phyloP scores from a whole-genome alignment of 1,140 invertebrate species.

The Aphelenchoides avenae region DNA sequence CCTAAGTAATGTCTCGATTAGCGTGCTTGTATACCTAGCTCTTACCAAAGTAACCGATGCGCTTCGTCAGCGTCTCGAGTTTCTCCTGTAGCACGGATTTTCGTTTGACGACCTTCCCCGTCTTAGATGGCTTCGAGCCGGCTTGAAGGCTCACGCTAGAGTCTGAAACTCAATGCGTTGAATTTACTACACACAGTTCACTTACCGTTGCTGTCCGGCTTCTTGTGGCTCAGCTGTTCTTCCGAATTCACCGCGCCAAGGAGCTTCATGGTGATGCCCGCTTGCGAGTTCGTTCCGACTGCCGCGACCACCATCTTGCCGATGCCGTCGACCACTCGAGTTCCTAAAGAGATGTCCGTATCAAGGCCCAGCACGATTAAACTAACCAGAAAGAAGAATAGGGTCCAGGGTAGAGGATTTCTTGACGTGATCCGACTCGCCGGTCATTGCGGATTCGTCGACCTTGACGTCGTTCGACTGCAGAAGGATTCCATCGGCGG shows the following conservation, averaged over 20 bases:
- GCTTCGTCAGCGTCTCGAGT: slow-evolving; percentile 54
- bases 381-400: slow-evolving; percentile 52
- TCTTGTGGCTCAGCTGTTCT: not conserved
- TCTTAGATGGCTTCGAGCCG: slow-evolving; percentile 10
- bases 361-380: slow-evolving; percentile 17
- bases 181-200: not conserved
- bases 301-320: slow-evolving; percentile 58
- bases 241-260: not conserved
- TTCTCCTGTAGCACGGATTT: slow-evolving; percentile 60
- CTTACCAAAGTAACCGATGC: slow-evolving; percentile 57
- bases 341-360: slow-evolving; percentile 22
- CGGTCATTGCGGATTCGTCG: slow-evolving; percentile 59
- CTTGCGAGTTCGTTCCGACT: slow-evolving; percentile 60
- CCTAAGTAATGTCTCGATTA: slow-evolving; percentile 10
- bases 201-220: not conserved
- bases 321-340: slow-evolving; percentile 59
- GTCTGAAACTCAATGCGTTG: not conserved
- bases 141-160: slow-evolving; percentile 18
- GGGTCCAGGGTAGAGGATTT: slow-evolving; percentile 55
- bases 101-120: slow-evolving; percentile 34
- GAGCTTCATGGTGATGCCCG: slow-evolving; percentile 58
- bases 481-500: slow-evolving; percentile 57
- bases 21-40: slow-evolving; percentile 2
- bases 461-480: slow-evolving; percentile 59
- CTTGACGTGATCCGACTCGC: slow-evolving; percentile 58